A percentile compares a stretch with the other conserved stretches of the same genome.
These are phyloP conservation scores for human DNA, from an alignment of 2,113 vertebrate genomes.

Conservation along the genomic window GRCh38 chr14:100884501-100885000, in stretches of 20 bases:
- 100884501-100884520: constrained; percentile 76
- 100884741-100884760: constrained; percentile 82
- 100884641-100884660: not conserved
- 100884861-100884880: constrained; percentile 43
- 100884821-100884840: constrained; percentile 55
- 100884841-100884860: not conserved
- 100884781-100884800: constrained; percentile 76
- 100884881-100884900: not conserved
- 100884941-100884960: not conserved
- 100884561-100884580: constrained; percentile 52
- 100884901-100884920: constrained; percentile 34
- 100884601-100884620: constrained; percentile 46
- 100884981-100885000: not conserved
- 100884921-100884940: not conserved
- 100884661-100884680: not conserved
- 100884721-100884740: constrained; percentile 83
- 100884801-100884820: constrained; percentile 61
- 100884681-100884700: constrained; percentile 35
- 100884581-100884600: constrained; percentile 63
- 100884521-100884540: constrained; percentile 38
- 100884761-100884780: constrained; percentile 82
- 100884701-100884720: constrained; percentile 80
- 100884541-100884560: constrained; percentile 64
- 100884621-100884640: not conserved
- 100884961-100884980: not conserved